phyloP scores from a whole-genome alignment of 2,797 vertebrate genomes.

The Micropoecilia bifurca region DNA sequence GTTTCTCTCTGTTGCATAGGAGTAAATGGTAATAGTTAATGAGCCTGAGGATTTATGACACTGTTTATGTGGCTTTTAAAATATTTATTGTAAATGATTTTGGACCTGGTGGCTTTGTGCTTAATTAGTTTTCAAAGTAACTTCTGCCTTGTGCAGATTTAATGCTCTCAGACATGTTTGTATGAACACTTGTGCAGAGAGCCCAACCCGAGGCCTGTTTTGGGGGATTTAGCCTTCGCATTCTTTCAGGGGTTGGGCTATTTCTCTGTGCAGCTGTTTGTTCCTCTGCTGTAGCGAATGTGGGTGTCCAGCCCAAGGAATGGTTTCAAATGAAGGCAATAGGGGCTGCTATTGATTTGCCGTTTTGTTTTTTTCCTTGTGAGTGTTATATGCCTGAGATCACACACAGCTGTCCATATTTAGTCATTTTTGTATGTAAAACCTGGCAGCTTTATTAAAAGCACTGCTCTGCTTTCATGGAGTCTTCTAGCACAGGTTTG shows the following conservation, averaged over 20 bases:
- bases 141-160: conserved; percentile 23
- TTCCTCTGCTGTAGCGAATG: conserved; percentile 46
- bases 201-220: conserved; percentile 60
- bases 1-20: conserved; percentile 12
- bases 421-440: conserved; percentile 36
- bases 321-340: conserved; percentile 49
- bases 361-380: neutral
- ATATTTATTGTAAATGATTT: conserved; percentile 8
- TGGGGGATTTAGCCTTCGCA: conserved; percentile 63
- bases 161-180: conserved; percentile 18
- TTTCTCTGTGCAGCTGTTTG: conserved; percentile 71
- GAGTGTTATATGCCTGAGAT: conserved; percentile 21
- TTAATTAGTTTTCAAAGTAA: neutral
- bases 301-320: conserved; percentile 62
- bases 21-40: neutral
- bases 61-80: conserved; percentile 12
- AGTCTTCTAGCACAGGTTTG: neutral
- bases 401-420: conserved; percentile 38
- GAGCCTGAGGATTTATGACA: conserved; percentile 1
- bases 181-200: conserved; percentile 47
- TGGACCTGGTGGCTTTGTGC: neutral
- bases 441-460: neutral
- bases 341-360: conserved; percentile 22
- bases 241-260: conserved; percentile 66
- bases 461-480: neutral